phyloP scores from a whole-genome alignment of 2,888 invertebrate genomes.

The Graphium colonna region DNA sequence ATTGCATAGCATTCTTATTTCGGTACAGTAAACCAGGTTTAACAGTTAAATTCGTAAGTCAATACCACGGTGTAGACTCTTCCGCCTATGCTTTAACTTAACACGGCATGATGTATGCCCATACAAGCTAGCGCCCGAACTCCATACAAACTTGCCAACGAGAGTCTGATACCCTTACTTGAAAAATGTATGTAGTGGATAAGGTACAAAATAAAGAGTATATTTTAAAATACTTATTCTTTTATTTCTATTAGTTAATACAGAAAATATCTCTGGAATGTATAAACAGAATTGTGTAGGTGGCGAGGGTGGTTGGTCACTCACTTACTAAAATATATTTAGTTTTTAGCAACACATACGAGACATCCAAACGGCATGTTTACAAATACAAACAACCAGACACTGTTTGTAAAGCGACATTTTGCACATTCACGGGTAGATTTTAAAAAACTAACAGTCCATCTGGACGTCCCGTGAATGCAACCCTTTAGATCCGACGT shows the following conservation, averaged over 20 bases:
- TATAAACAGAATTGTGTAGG: conserved; percentile 24
- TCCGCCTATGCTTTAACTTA: not conserved
- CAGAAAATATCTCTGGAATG: conserved; percentile 49
- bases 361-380: too few species aligned
- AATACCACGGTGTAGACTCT: not conserved
- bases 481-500: too few species aligned
- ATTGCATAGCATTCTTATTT: too few species aligned
- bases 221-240: conserved; percentile 48
- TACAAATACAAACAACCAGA: too few species aligned
- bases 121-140: not conserved
- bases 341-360: too few species aligned
- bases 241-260: conserved; percentile 42
- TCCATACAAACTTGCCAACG: conserved; percentile 50
- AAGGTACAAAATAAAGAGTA: conserved; percentile 54
- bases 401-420: too few species aligned
- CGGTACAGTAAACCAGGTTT: too few species aligned
- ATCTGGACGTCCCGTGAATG: too few species aligned
- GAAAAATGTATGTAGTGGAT: conserved; percentile 34
- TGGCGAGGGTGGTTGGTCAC: not conserved
- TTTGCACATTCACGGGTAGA: too few species aligned
- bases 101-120: conserved; percentile 21
- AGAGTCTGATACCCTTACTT: conserved; percentile 59
- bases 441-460: too few species aligned
- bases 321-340: too few species aligned
- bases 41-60: too few species aligned